Conservation (phyloP, 2,888 invertebrate species). For the Caenorhabditis zanzibari region DNA sequence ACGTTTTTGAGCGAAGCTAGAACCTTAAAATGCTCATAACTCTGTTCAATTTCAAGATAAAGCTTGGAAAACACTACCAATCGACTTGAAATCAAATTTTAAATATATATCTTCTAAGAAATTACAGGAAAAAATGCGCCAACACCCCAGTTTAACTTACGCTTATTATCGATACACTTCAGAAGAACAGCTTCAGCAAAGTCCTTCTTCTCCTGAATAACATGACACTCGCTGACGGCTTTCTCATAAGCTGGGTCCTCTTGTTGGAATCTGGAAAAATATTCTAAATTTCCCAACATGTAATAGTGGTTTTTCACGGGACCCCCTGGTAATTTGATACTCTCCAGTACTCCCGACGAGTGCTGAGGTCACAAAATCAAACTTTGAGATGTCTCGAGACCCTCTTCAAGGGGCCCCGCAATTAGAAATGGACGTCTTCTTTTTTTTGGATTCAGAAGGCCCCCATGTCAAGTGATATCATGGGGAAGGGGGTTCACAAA, state of each 20-base stretch:
- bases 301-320: slow-evolving; percentile 11
- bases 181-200: slow-evolving; percentile 79
- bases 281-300: background rate
- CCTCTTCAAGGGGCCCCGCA: background rate
- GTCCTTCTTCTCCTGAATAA: slow-evolving; percentile 68
- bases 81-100: too few species aligned
- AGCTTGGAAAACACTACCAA: too few species aligned
- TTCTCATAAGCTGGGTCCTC: slow-evolving; percentile 77
- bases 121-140: too few species aligned
- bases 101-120: too few species aligned
- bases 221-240: slow-evolving; percentile 78
- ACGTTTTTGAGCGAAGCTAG: too few species aligned
- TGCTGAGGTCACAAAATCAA: slow-evolving; percentile 48
- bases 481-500: background rate
- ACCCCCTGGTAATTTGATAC: slow-evolving; percentile 20
- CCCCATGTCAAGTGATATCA: slow-evolving; percentile 55
- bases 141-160: too few species aligned
- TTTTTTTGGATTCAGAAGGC: background rate
- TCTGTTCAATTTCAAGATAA: too few species aligned
- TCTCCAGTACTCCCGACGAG: background rate
- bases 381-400: slow-evolving; percentile 1
- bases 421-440: background rate
- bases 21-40: too few species aligned
- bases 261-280: slow-evolving; percentile 70
- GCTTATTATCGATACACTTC: slow-evolving; percentile 80